phyloP scores from a whole-genome alignment of 2,888 invertebrate genomes.

The Diarsia rubi region DNA sequence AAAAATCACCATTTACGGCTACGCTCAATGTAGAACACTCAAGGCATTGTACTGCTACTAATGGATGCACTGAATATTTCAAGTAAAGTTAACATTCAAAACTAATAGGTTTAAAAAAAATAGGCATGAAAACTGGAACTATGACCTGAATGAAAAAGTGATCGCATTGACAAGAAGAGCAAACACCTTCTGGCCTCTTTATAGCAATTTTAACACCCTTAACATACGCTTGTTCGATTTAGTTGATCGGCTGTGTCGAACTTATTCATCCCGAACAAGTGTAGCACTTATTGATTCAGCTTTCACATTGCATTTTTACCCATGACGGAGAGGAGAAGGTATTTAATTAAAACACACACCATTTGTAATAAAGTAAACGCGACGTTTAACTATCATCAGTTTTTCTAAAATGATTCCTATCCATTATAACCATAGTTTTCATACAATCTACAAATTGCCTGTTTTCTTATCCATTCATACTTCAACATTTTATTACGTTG shows the following conservation, averaged over 20 bases:
- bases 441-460: too few relatives aligned
- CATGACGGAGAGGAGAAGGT: too few relatives aligned
- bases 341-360: not conserved
- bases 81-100: not conserved
- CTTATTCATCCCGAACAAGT: not conserved
- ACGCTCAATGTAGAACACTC: too few relatives aligned
- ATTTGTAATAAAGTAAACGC: not conserved
- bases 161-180: not conserved
- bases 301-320: not conserved
- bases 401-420: not conserved
- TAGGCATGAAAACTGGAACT: too few relatives aligned
- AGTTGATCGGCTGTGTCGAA: not conserved
- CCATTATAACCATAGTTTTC: too few relatives aligned
- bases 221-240: not conserved
- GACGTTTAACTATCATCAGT: not conserved
- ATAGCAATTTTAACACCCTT: too few relatives aligned
- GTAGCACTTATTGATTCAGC: not conserved
- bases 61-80: not conserved
- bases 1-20: not conserved
- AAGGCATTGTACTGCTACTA: not conserved
- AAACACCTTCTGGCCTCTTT: too few relatives aligned
- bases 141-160: not conserved
- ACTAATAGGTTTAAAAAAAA: not conserved
- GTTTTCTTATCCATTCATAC: too few relatives aligned
- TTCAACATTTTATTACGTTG: too few relatives aligned